phyloP scores from a whole-genome alignment of 2,113 vertebrate genomes.

The Scolopax mira region DNA sequence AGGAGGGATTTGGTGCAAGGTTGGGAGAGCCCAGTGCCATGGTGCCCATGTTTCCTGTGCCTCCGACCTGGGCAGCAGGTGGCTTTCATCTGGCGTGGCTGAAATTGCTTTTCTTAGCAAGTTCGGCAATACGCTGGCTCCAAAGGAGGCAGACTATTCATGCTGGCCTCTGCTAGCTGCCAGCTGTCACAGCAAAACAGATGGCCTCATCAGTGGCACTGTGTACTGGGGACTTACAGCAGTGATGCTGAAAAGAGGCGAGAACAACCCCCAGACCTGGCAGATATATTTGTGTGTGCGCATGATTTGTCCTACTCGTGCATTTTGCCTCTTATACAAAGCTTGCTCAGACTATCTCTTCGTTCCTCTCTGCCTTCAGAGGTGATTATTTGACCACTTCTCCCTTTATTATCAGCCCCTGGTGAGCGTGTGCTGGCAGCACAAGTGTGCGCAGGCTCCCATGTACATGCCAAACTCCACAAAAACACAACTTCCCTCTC shows the following conservation, averaged over 20 bases:
- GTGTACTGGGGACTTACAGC: background rate
- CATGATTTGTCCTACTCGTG: background rate
- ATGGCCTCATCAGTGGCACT: constrained; percentile 12
- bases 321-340: background rate
- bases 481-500: background rate
- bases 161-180: constrained; percentile 31
- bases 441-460: fast-evolving
- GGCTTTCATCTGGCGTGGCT: background rate
- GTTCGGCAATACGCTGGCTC: background rate
- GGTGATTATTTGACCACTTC: background rate
- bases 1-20: background rate
- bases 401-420: background rate
- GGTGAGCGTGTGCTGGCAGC: background rate
- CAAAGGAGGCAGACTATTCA: background rate
- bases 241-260: background rate
- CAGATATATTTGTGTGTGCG: background rate
- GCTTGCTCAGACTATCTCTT: background rate
- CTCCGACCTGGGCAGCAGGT: background rate
- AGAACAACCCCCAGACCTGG: background rate
- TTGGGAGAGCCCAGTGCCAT: fast-evolving
- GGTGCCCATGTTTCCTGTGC: background rate
- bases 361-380: background rate
- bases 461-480: background rate
- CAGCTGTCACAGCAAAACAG: constrained; percentile 44
- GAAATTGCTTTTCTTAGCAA: background rate